Percentiles rank a stretch among this genome's conserved stretches.
These are phyloP conservation scores for Coreoperca whiteheadi DNA, from an alignment of 2,113 vertebrate genomes.

Conservation along the genomic window DNA sequence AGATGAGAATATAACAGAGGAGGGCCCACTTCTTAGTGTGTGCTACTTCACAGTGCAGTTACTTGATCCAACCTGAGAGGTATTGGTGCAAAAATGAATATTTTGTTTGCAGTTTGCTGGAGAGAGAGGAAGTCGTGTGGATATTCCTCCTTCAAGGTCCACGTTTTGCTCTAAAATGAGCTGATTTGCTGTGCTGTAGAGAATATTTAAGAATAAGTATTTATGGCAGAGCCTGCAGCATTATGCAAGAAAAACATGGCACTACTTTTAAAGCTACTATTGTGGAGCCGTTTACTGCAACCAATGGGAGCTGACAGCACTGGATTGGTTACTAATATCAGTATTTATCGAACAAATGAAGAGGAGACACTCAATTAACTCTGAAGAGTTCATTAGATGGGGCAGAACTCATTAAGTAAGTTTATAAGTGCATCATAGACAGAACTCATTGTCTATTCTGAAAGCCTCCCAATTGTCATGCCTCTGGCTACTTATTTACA, in stretches of 20 bases:
- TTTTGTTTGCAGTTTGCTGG: neutral
- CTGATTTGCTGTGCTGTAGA: neutral
- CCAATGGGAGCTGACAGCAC: neutral
- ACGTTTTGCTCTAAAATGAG: constrained; percentile 9
- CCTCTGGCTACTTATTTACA: constrained; percentile 45
- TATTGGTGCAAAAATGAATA: neutral
- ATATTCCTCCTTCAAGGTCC: constrained; percentile 4
- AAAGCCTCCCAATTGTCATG: neutral
- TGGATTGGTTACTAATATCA: constrained; percentile 5
- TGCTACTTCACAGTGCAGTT: neutral
- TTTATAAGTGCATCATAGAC: constrained; percentile 17
- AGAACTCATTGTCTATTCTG: constrained; percentile 12
- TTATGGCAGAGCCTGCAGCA: neutral
- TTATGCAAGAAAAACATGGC: neutral
- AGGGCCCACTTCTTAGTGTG: neutral
- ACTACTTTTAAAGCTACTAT: constrained; percentile 7
- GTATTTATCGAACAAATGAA: constrained; percentile 45
- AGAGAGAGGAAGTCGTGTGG: neutral
- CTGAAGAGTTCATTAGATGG: constrained; percentile 13
- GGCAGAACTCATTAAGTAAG: constrained; percentile 14
- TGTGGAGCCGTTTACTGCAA: constrained; percentile 4
- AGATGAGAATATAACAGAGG: constrained; percentile 6
- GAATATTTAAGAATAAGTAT: neutral
- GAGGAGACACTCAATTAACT: constrained; percentile 26
- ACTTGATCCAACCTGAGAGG: neutral